A percentile compares a stretch with the other conserved stretches of the same genome.
phyloP scores from a whole-genome alignment of 1,140 invertebrate genomes.

The Hylaeus anthracinus region DNA sequence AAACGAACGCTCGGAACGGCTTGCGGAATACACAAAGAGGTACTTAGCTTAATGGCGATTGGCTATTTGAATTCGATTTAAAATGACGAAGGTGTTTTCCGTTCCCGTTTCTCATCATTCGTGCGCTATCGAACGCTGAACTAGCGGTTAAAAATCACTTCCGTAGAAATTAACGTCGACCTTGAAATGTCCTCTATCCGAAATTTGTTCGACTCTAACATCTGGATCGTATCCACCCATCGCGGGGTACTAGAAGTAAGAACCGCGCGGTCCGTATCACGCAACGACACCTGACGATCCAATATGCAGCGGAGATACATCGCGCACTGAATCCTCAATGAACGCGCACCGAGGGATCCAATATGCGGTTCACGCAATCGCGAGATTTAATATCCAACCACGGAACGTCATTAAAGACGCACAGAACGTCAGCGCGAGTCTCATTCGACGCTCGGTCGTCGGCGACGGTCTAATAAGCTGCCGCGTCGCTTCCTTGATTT shows the following conservation, averaged over 20 bases:
- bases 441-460: neutral
- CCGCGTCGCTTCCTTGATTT: neutral
- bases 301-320: too few relatives aligned
- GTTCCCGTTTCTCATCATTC: neutral
- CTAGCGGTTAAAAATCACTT: too few relatives aligned
- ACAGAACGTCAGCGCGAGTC: neutral
- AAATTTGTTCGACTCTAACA: too few relatives aligned
- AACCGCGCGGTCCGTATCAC: neutral
- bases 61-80: neutral
- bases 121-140: too few relatives aligned
- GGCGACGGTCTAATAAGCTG: neutral
- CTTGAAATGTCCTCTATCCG: too few relatives aligned
- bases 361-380: neutral
- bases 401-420: neutral
- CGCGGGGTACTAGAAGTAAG: neutral
- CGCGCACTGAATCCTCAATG: neutral
- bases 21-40: slow-evolving; percentile 14
- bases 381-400: neutral
- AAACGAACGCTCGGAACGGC: neutral
- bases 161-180: too few relatives aligned
- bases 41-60: slow-evolving; percentile 4
- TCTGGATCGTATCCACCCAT: too few relatives aligned
- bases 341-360: neutral
- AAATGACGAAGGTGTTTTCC: neutral
- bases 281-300: too few relatives aligned